Conservation (phyloP, 2,113 vertebrate genomes). For the Tupaia tana region DNA sequence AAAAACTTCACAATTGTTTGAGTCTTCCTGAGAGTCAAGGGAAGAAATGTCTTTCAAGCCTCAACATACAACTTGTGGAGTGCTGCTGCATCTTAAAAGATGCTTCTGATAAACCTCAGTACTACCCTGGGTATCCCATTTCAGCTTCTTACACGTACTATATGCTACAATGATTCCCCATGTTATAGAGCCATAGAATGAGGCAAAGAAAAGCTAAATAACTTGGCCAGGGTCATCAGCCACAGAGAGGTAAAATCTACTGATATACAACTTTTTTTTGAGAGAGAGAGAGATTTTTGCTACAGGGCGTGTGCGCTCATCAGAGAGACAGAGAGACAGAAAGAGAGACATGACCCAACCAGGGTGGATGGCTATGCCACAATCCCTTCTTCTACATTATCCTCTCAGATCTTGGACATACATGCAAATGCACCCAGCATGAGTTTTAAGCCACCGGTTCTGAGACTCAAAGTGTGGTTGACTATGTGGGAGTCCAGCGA, state of each 20-base stretch:
- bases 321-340: too few relatives aligned
- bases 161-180: conserved; percentile 37
- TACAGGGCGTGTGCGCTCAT: too few relatives aligned
- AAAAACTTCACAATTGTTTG: background rate
- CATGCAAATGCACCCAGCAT: too few relatives aligned
- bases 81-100: background rate
- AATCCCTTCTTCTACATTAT: too few relatives aligned
- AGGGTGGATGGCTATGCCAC: too few relatives aligned
- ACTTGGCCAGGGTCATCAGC: conserved; percentile 47
- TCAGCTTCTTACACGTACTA: conserved; percentile 14
- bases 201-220: conserved; percentile 50
- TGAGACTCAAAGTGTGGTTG: too few relatives aligned
- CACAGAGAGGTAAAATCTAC: background rate
- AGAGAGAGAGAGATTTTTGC: too few relatives aligned
- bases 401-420: too few relatives aligned
- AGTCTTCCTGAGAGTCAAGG: background rate
- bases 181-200: conserved; percentile 62
- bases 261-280: background rate
- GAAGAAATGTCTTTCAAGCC: background rate
- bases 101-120: conserved; percentile 32
- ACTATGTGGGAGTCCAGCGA: too few relatives aligned
- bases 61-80: background rate
- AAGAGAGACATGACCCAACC: too few relatives aligned
- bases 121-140: background rate
- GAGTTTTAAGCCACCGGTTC: too few relatives aligned